These are phyloP conservation scores for Catharus bicknelli DNA, from an alignment of 2,113 vertebrate genomes.

Conservation along the genomic window DNA sequence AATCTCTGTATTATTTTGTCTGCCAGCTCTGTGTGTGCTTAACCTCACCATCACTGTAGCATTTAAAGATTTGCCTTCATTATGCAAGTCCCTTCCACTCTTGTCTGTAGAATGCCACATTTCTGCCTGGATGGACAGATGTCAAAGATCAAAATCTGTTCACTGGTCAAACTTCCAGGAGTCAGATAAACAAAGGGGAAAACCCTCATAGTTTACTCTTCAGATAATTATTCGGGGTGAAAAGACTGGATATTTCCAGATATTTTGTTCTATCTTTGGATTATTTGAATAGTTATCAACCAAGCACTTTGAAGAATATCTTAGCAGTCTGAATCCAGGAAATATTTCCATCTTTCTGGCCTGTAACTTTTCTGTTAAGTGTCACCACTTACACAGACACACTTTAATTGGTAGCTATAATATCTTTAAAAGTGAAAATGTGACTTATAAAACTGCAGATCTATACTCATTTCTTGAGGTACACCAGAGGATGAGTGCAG, in stretches of 20 bases:
- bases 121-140: background rate
- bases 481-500: background rate
- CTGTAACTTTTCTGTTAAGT: background rate
- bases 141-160: background rate
- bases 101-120: background rate
- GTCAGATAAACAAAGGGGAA: background rate
- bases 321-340: background rate
- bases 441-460: background rate
- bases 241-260: background rate
- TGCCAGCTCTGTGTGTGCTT: background rate
- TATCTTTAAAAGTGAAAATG: background rate
- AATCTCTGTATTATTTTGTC: background rate
- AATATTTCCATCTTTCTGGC: background rate
- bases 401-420: background rate
- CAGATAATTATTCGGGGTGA: background rate
- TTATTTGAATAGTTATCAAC: background rate
- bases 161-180: background rate
- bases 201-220: background rate
- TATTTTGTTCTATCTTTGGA: background rate
- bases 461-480: background rate
- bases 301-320: background rate
- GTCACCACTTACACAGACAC: background rate
- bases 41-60: background rate
- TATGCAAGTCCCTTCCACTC: background rate
- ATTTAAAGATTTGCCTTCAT: background rate